Conservation (phyloP, 2,888 invertebrate genomes). For the Parnassius smintheus region DNA sequence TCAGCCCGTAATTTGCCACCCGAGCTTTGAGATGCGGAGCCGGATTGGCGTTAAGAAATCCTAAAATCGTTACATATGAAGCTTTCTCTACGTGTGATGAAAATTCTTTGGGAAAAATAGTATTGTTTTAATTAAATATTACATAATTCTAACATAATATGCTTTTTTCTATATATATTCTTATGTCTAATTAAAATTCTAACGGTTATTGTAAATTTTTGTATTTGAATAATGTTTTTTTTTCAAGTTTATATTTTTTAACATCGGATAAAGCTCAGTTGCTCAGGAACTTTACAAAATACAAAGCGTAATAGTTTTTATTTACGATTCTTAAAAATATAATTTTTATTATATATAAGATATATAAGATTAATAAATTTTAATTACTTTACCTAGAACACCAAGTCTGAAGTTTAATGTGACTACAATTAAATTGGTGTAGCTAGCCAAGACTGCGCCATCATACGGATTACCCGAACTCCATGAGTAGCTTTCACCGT, state of each 20-base stretch:
- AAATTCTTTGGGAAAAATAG: not conserved
- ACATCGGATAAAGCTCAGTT: no score
- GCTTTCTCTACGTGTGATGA: not conserved
- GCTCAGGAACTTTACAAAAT: no score
- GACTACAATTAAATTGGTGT: conserved; percentile 95
- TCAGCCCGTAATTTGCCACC: conserved; percentile 97
- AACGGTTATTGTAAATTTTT: no score
- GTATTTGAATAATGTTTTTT: no score
- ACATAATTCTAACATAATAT: no score
- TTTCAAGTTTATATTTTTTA: no score
- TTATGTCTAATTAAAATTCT: no score
- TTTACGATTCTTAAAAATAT: no score
- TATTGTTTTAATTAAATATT: not conserved
- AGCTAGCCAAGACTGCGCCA: conserved; percentile 95
- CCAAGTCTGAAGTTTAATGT: conserved; percentile 98
- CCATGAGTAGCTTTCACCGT: conserved; percentile 95
- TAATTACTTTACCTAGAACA: conserved; percentile 84
- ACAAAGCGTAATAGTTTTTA: no score
- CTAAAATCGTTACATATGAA: conserved; percentile 62
- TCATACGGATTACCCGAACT: conserved; percentile 98
- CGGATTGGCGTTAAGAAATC: conserved; percentile 94
- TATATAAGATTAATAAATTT: no score
- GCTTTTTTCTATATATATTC: no score
- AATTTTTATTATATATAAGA: no score
- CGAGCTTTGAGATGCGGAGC: conserved; percentile 92